Conservation (phyloP, 2,888 invertebrate genomes). For the Eurois occulta region DNA sequence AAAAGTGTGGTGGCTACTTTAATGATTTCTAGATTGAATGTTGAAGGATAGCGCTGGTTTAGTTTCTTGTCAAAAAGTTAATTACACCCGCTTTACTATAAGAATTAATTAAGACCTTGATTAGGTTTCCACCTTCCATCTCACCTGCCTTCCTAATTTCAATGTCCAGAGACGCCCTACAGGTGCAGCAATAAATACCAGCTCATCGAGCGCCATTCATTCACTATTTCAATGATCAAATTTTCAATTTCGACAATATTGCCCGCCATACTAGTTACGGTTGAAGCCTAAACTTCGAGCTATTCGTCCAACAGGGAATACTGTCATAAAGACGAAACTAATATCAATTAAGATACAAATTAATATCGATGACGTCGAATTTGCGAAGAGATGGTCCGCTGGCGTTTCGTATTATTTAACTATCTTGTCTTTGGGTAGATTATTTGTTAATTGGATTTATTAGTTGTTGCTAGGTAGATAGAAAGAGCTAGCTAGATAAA, state of each 20-base stretch:
- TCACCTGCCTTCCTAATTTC: not conserved
- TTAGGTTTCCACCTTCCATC: not conserved
- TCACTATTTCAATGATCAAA: not conserved
- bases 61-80: not conserved
- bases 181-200: slow-evolving; percentile 1
- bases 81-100: not conserved
- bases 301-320: slow-evolving; percentile 38
- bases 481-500: not conserved
- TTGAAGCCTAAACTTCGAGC: slow-evolving; percentile 8
- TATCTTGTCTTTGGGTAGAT: not conserved
- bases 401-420: slow-evolving; percentile 4
- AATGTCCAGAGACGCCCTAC: not conserved
- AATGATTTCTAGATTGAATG: not conserved
- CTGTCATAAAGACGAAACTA: slow-evolving; percentile 48
- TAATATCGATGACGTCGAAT: slow-evolving; percentile 58
- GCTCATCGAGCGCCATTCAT: not conserved
- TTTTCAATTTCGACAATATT: slow-evolving; percentile 12
- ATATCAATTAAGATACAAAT: slow-evolving; percentile 52
- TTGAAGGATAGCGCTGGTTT: not conserved
- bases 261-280: slow-evolving; percentile 1
- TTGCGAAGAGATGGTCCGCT: slow-evolving; percentile 18
- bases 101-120: not conserved
- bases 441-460: slow-evolving; percentile 21
- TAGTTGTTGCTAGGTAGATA: not conserved
- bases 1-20: not conserved